phyloP scores from a whole-genome alignment of 2,113 vertebrate species.

The Onychostoma macrolepis region DNA sequence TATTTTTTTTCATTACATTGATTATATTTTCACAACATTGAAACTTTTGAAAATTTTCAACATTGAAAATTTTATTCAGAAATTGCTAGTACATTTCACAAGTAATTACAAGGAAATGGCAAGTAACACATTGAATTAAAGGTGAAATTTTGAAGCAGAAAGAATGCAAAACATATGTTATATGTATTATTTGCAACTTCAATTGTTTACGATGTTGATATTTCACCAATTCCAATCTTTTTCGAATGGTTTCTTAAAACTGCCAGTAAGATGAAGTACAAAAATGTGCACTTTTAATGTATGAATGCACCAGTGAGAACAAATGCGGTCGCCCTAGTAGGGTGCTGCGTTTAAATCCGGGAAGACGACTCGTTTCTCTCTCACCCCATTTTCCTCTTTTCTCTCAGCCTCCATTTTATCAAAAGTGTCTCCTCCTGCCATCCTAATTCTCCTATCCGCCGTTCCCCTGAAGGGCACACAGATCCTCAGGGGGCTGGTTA shows the following conservation, averaged over 20 bases:
- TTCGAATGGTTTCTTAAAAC: background rate
- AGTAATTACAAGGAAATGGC: background rate
- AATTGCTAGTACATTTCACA: no score
- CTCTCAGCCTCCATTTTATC: conserved; percentile 38
- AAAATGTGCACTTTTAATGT: background rate
- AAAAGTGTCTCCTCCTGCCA: conserved; percentile 61
- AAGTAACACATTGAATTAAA: background rate
- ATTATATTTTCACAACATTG: no score
- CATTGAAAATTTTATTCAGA: no score
- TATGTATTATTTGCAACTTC: background rate
- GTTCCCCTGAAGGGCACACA: conserved; percentile 63
- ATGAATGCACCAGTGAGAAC: background rate
- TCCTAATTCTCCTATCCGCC: conserved; percentile 67
- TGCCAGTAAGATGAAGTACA: background rate
- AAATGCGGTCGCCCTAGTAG: background rate
- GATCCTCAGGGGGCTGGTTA: conserved; percentile 46
- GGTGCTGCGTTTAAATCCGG: background rate
- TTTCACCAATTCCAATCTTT: background rate
- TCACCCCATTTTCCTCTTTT: conserved; percentile 36
- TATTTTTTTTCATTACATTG: no score
- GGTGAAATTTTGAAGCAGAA: background rate
- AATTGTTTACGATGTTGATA: background rate
- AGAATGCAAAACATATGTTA: background rate
- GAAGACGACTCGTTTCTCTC: background rate
- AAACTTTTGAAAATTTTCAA: no score